A percentile compares a stretch with the other conserved stretches of the same genome.
phyloP scores from a whole-genome alignment of 2,888 invertebrate species.

The Xanthia icteritia region DNA sequence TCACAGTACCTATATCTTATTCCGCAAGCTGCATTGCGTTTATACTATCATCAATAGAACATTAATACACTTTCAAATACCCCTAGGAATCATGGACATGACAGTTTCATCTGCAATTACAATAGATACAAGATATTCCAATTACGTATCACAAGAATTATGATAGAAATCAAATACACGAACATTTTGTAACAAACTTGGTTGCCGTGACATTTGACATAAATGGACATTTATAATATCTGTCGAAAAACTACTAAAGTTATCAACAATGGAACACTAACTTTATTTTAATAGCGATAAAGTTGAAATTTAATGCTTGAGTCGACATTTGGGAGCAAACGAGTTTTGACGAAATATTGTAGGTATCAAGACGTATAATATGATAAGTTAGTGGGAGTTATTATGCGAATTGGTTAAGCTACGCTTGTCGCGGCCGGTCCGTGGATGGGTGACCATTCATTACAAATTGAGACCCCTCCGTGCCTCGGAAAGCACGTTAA shows the following conservation, averaged over 20 bases:
- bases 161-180: slow-evolving; percentile 41
- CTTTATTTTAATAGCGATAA: slow-evolving; percentile 43
- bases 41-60: not conserved
- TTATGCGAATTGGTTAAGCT: slow-evolving; percentile 15
- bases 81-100: not conserved
- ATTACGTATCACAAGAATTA: slow-evolving; percentile 44
- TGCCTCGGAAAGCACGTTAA: too few relatives aligned
- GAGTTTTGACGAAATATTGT: slow-evolving; percentile 51
- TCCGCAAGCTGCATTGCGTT: not conserved
- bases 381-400: slow-evolving; percentile 16
- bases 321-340: slow-evolving; percentile 39
- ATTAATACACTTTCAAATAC: not conserved
- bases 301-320: slow-evolving; percentile 30
- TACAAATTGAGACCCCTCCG: too few relatives aligned
- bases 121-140: slow-evolving; percentile 24
- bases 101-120: not conserved
- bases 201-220: slow-evolving; percentile 65
- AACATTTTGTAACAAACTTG: slow-evolving; percentile 60
- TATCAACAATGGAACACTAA: slow-evolving; percentile 39
- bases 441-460: too few relatives aligned
- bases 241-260: slow-evolving; percentile 57
- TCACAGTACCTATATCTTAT: not conserved
- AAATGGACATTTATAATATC: slow-evolving; percentile 57
- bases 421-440: too few relatives aligned
- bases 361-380: slow-evolving; percentile 4